Evolutionary conservation across 2,888 invertebrate genomes (phyloP), one percentile per base, ranked within the genome.

Genomic region (Apodemia mormo): DNA sequence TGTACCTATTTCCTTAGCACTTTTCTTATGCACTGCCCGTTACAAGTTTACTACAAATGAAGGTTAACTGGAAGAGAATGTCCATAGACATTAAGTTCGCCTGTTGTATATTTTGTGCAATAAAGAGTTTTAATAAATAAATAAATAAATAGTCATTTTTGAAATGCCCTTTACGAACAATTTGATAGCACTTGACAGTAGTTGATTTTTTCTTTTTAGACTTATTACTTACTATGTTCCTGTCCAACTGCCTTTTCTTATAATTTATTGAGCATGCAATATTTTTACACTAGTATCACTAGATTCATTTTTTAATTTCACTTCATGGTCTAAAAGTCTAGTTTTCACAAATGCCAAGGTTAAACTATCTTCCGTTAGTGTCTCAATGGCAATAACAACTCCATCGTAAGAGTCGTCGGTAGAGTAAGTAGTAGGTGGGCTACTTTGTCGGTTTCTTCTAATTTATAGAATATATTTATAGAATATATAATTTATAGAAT

Each of bases 301-400:
- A 6, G 65, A 45, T 61, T 73, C 71, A 30, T 75, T 76, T 66
- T 71, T 76, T 33, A 71, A 67, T 67, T 75, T 76, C 29, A 74
- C 77, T 73, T 70, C 75, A 14, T 76, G 75, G 70, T 82, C 76
- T 9, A 80, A 70, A 30, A 82, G 71, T 70, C 78, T 69, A 5
- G 75, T 82, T 75, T 85, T 85, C 4, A 83, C 83, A 75, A 84
- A 84, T 14, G 75, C 78, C 29, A 85, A n/a, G n/a, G n/a, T n/a
- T n/a, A n/a, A n/a, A n/a, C n/a, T n/a, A n/a, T n/a, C n/a, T n/a
- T n/a, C n/a, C 0, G 78, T 72, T 40, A 85, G 73, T 1, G 82
- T 84, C 75, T 85, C 82, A 0, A 86, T 76, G 0, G 86, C 85
- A 9, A 84, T 84, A n/a, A 84, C 77, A 2, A 85, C 77, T 5